Evolutionary conservation across 1,140 invertebrate genomes (phyloP).

Genomic region (Zaprionus inermis): DNA sequence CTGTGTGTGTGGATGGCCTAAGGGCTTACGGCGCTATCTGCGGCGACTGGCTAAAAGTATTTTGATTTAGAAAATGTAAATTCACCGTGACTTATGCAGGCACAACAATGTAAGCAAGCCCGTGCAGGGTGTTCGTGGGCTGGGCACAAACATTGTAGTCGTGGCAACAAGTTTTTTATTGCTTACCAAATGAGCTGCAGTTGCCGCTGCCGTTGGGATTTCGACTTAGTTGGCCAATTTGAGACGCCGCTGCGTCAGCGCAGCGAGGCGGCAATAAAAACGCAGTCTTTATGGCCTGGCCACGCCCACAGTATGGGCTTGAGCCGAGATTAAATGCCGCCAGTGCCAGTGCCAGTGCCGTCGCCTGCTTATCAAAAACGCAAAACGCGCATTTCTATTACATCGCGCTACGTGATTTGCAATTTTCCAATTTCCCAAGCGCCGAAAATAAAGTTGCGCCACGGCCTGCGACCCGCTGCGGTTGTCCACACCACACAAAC

Average conservation of each 20-base stretch:
- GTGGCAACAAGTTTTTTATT: slow-evolving; percentile 75
- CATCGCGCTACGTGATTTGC: slow-evolving; percentile 74
- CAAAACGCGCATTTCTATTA: slow-evolving; percentile 76
- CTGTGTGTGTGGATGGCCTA: background rate
- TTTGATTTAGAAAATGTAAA: slow-evolving; percentile 78
- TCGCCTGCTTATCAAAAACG: slow-evolving; percentile 52
- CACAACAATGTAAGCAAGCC: slow-evolving; percentile 57
- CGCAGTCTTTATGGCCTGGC: slow-evolving; percentile 62
- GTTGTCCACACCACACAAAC: slow-evolving; percentile 47
- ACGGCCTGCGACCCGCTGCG: slow-evolving; percentile 43
- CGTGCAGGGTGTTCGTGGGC: slow-evolving; percentile 7
- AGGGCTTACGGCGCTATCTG: slow-evolving; percentile 21
- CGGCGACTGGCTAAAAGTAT: slow-evolving; percentile 57
- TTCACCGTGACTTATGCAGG: slow-evolving; percentile 57
- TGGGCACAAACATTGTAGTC: slow-evolving; percentile 61
- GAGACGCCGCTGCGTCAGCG: too few relatives aligned
- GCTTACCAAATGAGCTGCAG: slow-evolving; percentile 74
- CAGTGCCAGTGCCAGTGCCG: background rate
- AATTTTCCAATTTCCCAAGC: slow-evolving; percentile 73
- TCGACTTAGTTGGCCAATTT: slow-evolving; percentile 55
- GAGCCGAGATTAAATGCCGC: slow-evolving; percentile 56
- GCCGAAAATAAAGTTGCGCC: slow-evolving; percentile 64
- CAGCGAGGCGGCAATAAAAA: slow-evolving; percentile 67
- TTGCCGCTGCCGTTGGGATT: slow-evolving; percentile 12
- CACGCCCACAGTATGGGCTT: slow-evolving; percentile 14